Conservation (phyloP, 2,113 vertebrate species). For the Gobio gobio region DNA sequence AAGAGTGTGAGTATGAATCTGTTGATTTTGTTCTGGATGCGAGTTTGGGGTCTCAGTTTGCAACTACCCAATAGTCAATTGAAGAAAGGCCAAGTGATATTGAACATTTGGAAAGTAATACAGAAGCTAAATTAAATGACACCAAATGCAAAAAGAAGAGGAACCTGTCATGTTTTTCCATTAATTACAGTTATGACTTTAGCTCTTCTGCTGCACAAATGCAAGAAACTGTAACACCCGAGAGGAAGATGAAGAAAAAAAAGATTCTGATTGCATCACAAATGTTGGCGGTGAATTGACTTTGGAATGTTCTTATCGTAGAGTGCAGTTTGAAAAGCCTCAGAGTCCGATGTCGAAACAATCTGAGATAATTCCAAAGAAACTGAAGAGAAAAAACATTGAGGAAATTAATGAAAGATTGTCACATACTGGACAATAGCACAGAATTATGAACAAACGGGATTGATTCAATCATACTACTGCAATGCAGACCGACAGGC, state of each 20-base stretch:
- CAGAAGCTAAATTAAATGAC: not conserved
- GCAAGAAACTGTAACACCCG: constrained; percentile 28
- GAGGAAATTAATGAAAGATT: not conserved
- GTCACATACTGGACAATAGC: not conserved
- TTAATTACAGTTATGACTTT: not conserved
- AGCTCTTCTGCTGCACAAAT: constrained; percentile 2
- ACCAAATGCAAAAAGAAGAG: not conserved
- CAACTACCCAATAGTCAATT: not conserved
- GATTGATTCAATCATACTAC: not conserved
- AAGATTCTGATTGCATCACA: not conserved
- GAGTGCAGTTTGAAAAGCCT: not conserved
- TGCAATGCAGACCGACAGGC: not conserved
- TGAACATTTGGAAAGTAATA: not conserved
- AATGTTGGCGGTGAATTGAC: not conserved
- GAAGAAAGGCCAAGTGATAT: constrained; percentile 12
- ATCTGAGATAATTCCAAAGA: not conserved
- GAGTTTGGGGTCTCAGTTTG: not conserved
- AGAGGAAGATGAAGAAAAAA: constrained; percentile 39
- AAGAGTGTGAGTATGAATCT: not conserved
- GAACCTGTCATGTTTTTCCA: not conserved
- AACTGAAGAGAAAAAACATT: constrained; percentile 42
- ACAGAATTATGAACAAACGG: not conserved
- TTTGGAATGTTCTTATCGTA: constrained; percentile 24
- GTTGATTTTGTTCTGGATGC: not conserved
- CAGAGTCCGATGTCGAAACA: not conserved